Evolutionary conservation across 2,797 vertebrate species (phyloP).

Genomic region (Emydoidea blandingii): DNA sequence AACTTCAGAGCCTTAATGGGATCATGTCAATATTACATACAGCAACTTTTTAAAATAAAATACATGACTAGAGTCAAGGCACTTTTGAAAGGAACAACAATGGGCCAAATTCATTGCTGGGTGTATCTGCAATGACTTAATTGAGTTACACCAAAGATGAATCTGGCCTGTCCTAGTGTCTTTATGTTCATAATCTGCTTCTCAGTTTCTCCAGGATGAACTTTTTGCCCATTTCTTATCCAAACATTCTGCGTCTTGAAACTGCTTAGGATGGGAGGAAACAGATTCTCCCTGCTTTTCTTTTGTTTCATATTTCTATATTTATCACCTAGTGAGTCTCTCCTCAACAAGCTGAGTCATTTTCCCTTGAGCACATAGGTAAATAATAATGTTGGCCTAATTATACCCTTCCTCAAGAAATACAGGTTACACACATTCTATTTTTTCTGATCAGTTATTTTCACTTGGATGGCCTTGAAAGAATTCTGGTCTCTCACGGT

Average conservation of each 20-base stretch:
- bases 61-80: not conserved
- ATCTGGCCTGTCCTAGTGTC: not conserved
- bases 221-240: not conserved
- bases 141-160: not conserved
- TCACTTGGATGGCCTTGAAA: not conserved
- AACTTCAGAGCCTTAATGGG: not conserved
- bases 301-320: not conserved
- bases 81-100: not conserved
- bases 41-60: not conserved
- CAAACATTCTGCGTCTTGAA: not conserved
- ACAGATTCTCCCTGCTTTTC: too few relatives aligned
- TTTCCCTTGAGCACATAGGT: not conserved
- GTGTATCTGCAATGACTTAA: not conserved
- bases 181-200: not conserved
- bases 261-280: not conserved
- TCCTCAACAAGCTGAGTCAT: constrained; percentile 5
- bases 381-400: not conserved
- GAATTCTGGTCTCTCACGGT: rapidly evolving
- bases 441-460: not conserved
- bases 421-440: not conserved
- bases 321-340: not conserved
- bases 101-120: not conserved
- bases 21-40: not conserved
- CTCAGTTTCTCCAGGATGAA: not conserved
- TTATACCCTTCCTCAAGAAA: not conserved